These are phyloP conservation scores for Micromussa lordhowensis DNA, from an alignment of 92 coral and sea anemone genomes.

Conservation along the genomic window DNA sequence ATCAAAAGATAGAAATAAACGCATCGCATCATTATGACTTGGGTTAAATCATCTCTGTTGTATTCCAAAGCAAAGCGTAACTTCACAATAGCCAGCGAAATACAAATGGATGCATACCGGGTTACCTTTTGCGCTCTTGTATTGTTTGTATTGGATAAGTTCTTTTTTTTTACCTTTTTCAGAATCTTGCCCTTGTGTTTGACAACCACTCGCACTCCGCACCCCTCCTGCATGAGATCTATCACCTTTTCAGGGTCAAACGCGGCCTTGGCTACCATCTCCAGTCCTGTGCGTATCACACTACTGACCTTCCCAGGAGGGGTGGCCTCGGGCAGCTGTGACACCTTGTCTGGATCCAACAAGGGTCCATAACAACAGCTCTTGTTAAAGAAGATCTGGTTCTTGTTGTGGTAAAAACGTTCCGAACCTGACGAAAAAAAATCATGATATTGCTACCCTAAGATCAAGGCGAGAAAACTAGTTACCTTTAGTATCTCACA, in stretches of 20 bases:
- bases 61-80: too few relatives aligned
- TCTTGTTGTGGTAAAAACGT: constrained; percentile 98
- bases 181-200: constrained; percentile 94
- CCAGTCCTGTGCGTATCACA: constrained; percentile 93
- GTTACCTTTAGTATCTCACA: too few relatives aligned
- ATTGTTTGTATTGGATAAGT: too few relatives aligned
- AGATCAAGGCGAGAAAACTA: too few relatives aligned
- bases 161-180: constrained; percentile 80
- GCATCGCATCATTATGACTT: neutral
- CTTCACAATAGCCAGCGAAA: neutral
- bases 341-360: constrained; percentile 92
- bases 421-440: constrained; percentile 79
- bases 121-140: too few relatives aligned
- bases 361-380: constrained; percentile 96
- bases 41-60: neutral
- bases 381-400: constrained; percentile 97
- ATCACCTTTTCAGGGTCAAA: constrained; percentile 95
- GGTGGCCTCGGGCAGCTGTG: constrained; percentile 95
- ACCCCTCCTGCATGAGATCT: constrained; percentile 98
- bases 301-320: constrained; percentile 98
- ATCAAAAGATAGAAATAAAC: neutral
- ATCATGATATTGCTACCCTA: neutral
- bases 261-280: constrained; percentile 96
- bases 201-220: constrained; percentile 92
- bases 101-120: neutral